phyloP scores from a whole-genome alignment of 2,888 invertebrate genomes.

The Heliconius ethilla region DNA sequence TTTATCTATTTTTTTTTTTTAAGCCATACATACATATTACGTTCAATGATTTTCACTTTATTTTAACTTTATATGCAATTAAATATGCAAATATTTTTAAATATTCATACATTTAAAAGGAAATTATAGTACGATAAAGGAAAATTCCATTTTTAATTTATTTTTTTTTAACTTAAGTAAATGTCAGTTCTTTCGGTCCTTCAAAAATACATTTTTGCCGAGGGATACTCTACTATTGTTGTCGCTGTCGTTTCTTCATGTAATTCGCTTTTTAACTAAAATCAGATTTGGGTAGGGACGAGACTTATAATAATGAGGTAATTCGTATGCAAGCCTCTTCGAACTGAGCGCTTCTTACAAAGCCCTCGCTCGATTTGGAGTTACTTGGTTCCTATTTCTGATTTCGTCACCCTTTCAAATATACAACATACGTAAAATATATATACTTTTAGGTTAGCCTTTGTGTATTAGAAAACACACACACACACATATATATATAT shows the following conservation, averaged over 20 bases:
- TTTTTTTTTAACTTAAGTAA: too few relatives aligned
- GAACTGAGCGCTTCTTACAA: conserved; percentile 57
- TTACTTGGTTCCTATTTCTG: conserved; percentile 27
- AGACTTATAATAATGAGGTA: conserved; percentile 55
- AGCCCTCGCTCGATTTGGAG: conserved; percentile 42
- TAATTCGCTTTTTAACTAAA: conserved; percentile 34
- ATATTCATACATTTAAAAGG: too few relatives aligned
- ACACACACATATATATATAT: neutral
- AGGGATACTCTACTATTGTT: conserved; percentile 11
- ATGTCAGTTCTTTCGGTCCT: neutral
- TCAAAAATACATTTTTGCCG: neutral
- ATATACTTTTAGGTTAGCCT: neutral
- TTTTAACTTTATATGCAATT: too few relatives aligned
- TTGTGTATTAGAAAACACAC: neutral
- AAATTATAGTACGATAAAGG: too few relatives aligned
- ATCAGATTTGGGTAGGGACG: conserved; percentile 49
- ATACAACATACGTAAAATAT: neutral
- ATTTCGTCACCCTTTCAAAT: conserved; percentile 20
- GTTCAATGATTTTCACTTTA: too few relatives aligned
- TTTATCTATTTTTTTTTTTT: too few relatives aligned
- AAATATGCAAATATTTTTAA: too few relatives aligned
- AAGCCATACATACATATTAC: too few relatives aligned
- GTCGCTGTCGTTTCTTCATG: conserved; percentile 32
- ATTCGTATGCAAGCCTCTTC: conserved; percentile 71
- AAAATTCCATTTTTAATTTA: too few relatives aligned